Evolutionary conservation across 2,113 vertebrate genomes (phyloP).

Genomic region (Chlorodrepanis virens): DNA sequence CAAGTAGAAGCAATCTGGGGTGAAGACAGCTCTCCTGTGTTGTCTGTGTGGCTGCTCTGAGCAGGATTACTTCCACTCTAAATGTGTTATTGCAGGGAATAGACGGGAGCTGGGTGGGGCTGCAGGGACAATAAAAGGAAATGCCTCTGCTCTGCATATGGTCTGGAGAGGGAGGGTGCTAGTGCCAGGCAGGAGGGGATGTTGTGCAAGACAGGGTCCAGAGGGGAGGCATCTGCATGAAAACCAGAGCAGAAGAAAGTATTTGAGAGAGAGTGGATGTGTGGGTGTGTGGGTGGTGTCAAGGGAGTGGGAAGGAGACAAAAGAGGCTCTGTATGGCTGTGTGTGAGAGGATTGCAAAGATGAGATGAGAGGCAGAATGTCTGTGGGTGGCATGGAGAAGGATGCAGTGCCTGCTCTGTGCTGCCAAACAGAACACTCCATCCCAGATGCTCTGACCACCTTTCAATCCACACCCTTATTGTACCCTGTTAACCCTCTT

Average conservation of each 20-base stretch:
- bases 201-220: neutral
- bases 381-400: neutral
- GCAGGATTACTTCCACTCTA: neutral
- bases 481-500: neutral
- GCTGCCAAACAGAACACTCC: neutral
- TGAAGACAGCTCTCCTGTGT: neutral
- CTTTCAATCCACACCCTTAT: neutral
- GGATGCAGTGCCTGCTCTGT: neutral
- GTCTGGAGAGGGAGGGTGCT: neutral
- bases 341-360: neutral
- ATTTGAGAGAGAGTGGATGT: neutral
- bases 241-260: neutral
- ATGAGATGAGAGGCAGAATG: neutral
- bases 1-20: neutral
- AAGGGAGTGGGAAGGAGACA: neutral
- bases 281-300: neutral
- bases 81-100: neutral
- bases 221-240: neutral
- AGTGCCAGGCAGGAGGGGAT: neutral
- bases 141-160: constrained; percentile 19
- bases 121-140: constrained; percentile 37
- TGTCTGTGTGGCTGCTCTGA: neutral
- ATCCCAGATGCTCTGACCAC: neutral
- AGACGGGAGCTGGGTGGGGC: neutral
- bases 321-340: neutral